Conservation (phyloP, 2,113 vertebrate species). For the Lamprologus sp. region DNA sequence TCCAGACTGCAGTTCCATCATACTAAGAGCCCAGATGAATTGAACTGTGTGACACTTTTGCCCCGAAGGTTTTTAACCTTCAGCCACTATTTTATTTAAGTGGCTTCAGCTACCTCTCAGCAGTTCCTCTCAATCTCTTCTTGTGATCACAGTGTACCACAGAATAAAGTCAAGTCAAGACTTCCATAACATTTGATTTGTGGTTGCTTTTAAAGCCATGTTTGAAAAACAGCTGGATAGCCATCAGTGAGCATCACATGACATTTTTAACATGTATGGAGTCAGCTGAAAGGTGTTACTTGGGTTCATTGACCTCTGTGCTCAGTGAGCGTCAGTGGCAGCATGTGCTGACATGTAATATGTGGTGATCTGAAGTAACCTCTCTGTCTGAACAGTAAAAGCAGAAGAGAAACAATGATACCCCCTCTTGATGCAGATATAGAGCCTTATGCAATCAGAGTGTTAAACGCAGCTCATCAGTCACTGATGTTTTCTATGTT, state of each 20-base stretch:
- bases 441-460: background rate
- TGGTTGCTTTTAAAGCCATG: background rate
- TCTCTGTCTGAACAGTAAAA: constrained; percentile 9
- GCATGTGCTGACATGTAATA: constrained; percentile 35
- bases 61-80: background rate
- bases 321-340: background rate
- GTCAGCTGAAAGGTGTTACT: background rate
- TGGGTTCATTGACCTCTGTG: constrained; percentile 27
- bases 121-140: background rate
- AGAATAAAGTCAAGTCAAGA: background rate
- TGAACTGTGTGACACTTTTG: background rate
- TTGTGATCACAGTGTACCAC: background rate
- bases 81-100: background rate
- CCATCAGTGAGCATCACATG: background rate
- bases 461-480: background rate
- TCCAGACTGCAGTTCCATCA: background rate
- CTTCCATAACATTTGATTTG: background rate
- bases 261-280: background rate
- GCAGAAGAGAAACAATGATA: background rate
- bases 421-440: background rate
- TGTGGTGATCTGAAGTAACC: constrained; percentile 54
- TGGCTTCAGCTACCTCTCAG: background rate
- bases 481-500: background rate
- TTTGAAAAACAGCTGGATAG: background rate
- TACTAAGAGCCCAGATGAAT: background rate